Conservation (phyloP, 2,113 vertebrate species). For the Gallinago jamesoni region DNA sequence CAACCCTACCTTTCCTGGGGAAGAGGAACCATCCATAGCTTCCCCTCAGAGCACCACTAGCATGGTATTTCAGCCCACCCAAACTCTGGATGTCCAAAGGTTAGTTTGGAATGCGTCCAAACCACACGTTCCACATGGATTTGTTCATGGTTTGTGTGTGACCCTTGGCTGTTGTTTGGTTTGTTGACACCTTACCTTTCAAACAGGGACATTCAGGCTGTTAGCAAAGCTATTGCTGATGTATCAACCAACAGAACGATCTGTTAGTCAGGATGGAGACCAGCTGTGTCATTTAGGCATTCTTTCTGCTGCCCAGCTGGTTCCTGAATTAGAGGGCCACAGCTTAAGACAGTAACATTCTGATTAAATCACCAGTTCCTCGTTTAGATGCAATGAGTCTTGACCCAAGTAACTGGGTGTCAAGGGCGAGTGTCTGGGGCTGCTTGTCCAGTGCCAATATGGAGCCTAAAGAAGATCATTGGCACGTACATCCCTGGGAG, state of each 20-base stretch:
- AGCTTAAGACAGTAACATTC: neutral
- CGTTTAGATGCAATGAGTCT: neutral
- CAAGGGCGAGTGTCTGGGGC: neutral
- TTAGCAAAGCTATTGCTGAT: neutral
- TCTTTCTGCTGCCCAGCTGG: neutral
- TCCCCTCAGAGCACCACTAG: neutral
- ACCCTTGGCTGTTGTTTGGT: neutral
- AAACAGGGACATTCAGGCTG: neutral
- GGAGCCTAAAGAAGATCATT: neutral
- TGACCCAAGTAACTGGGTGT: neutral
- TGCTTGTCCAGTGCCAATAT: neutral
- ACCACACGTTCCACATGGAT: neutral
- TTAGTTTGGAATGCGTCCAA: neutral
- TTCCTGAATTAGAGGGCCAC: neutral
- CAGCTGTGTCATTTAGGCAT: neutral
- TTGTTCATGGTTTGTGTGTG: neutral
- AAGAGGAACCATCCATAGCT: neutral
- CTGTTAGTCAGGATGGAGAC: neutral
- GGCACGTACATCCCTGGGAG: accelerated
- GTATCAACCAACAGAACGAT: neutral
- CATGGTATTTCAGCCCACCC: neutral
- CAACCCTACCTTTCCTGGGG: neutral
- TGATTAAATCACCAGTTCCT: neutral
- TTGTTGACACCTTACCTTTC: neutral
- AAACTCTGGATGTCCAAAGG: neutral